Evolutionary conservation across 2,888 invertebrate genomes (phyloP), one percentile per base, ranked within the genome.

Genomic region (Sesia bembeciformis): DNA sequence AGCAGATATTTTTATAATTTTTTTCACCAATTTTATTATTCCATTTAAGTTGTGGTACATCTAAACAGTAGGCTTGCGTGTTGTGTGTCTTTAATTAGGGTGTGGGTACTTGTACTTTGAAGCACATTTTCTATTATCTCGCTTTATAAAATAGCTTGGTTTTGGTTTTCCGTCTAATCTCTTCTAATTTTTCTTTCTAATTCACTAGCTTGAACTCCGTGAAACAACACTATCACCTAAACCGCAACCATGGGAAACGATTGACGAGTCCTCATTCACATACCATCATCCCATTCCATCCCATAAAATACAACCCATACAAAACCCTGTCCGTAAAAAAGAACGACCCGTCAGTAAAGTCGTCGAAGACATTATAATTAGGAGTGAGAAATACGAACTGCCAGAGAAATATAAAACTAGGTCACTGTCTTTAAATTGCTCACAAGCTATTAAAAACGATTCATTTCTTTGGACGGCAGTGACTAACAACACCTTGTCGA

Each of bases 141-240:
- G 53, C 40, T 23, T 46, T 8, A 8, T 46, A 4, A 46, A n/a
- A 5, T 55, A 56, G 54, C 57, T 49, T 40, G 58, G 56, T 60
- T 53, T 52, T 59, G 59, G 53, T 63, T 64, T 64, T 66, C 64
- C 62, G 57, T 66, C 54, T 51, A 49, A 38, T 53, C 39, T 54
- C 49, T 53, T 49, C 43, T 56, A 51, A 49, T 52, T 70, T 60
- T 65, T 61, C 62, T 73, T 73, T 68, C 71, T 77, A 74, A 75
- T 74, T 65, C 70, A 78, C 66, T 81, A 88, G 87, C 85, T 89
- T 81, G 88, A 87, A 81, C 78, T 76, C 42, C 84, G 78, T 61
- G 78, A 75, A 62, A 67, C 76, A 60, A 68, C 76, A 62, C 71
- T 86, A 58, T 85, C 84, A 82, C 77, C 80, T 66, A 68, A 63